These are phyloP conservation scores for Salticus scenicus DNA, from an alignment of 2,888 invertebrate species.

Conservation along the genomic window DNA sequence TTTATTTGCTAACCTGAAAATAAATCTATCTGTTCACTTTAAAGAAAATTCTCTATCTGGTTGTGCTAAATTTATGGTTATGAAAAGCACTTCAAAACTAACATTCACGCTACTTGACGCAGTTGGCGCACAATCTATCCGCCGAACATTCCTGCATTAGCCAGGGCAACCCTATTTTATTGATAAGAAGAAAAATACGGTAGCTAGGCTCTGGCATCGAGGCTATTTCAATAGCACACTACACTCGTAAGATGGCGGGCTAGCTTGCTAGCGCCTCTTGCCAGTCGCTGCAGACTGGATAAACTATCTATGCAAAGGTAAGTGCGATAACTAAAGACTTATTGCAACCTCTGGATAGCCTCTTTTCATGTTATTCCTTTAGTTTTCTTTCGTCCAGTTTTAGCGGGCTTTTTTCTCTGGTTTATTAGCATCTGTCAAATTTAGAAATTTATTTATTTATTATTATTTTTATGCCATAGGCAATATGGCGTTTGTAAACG, in stretches of 20 bases:
- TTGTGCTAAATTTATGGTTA: too few relatives aligned
- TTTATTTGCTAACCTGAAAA: too few relatives aligned
- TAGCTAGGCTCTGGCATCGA: constrained; percentile 35
- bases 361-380: not conserved
- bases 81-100: not conserved
- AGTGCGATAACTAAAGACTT: constrained; percentile 16
- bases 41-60: too few relatives aligned
- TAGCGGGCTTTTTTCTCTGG: not conserved
- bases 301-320: constrained; percentile 30
- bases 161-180: constrained; percentile 43
- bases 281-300: not conserved
- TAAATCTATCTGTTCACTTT: too few relatives aligned
- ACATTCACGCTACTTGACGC: not conserved
- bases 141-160: not conserved
- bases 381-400: not conserved
- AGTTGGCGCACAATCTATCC: constrained; percentile 7
- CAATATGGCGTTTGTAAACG: constrained; percentile 27
- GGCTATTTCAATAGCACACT: constrained; percentile 41
- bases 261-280: constrained; percentile 32
- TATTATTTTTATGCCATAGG: not conserved
- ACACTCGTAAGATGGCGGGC: constrained; percentile 49
- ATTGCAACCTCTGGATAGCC: not conserved
- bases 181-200: constrained; percentile 51
- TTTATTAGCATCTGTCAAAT: not conserved
- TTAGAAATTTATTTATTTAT: not conserved